These are phyloP conservation scores for Lamellibrachia satsuma DNA, from an alignment of 2,888 invertebrate genomes.

Conservation along the genomic window DNA sequence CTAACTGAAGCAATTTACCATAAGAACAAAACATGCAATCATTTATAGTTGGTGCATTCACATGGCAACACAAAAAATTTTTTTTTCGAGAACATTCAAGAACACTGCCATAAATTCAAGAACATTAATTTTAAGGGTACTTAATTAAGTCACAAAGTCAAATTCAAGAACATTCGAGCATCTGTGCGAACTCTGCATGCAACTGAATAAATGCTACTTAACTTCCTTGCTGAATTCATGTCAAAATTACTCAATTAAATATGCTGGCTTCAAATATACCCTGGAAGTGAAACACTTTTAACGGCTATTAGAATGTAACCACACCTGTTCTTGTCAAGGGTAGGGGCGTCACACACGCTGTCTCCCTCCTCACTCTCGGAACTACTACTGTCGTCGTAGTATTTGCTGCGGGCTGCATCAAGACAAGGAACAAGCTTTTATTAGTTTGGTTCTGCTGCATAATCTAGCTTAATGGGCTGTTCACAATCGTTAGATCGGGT, in stretches of 20 bases:
- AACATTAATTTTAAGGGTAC: too few species aligned
- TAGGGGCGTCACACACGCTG: background rate
- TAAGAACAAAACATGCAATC: too few species aligned
- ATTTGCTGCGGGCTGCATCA: background rate
- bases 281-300: background rate
- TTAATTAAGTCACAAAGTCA: too few species aligned
- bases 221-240: background rate
- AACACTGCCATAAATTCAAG: too few species aligned
- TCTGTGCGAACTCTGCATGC: too few species aligned
- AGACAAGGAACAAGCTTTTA: background rate
- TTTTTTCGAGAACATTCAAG: too few species aligned
- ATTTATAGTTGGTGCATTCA: too few species aligned
- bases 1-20: too few species aligned
- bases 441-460: background rate
- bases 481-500: too few species aligned
- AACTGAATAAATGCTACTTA: background rate
- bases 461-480: too few species aligned
- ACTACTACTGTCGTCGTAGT: slow-evolving; percentile 12
- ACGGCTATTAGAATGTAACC: background rate
- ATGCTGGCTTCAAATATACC: background rate
- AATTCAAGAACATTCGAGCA: too few species aligned
- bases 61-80: too few species aligned
- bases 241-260: background rate
- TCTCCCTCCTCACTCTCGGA: background rate
- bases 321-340: background rate